These are phyloP conservation scores for Drosophila robusta DNA, from an alignment of 2,888 invertebrate genomes.

Conservation along the genomic window DNA sequence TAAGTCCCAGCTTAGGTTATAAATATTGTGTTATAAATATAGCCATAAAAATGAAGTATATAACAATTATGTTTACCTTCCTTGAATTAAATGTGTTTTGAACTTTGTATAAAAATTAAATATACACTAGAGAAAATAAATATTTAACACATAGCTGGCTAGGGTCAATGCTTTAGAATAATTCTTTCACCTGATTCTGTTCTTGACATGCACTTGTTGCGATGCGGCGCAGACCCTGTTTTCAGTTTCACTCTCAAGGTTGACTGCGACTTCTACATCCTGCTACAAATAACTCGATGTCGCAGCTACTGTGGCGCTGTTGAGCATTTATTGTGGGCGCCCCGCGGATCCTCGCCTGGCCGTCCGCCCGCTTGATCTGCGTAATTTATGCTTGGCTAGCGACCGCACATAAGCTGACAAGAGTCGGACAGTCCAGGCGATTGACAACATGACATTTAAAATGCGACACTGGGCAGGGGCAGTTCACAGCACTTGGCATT, in stretches of 20 bases:
- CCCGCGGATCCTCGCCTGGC: slow-evolving; percentile 6
- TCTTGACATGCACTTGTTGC: slow-evolving; percentile 4
- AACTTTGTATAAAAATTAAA: too few relatives aligned
- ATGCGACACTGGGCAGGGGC: slow-evolving; percentile 59
- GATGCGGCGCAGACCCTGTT: slow-evolving; percentile 11
- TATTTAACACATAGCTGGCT: neutral
- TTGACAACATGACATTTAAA: slow-evolving; percentile 77
- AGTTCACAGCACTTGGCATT: slow-evolving; percentile 54
- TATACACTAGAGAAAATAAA: too few relatives aligned
- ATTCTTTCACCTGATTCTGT: neutral
- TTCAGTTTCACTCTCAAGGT: slow-evolving; percentile 59
- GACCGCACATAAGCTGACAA: slow-evolving; percentile 64
- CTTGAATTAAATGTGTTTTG: too few relatives aligned
- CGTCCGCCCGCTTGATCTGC: neutral
- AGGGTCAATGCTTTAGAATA: neutral
- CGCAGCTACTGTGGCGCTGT: slow-evolving; percentile 32
- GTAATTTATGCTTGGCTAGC: slow-evolving; percentile 67
- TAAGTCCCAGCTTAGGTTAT: too few relatives aligned
- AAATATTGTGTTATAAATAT: too few relatives aligned
- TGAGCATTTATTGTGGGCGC: slow-evolving; percentile 43
- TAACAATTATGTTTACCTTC: too few relatives aligned
- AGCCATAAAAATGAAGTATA: too few relatives aligned
- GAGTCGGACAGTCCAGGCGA: slow-evolving; percentile 47
- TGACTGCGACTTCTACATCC: slow-evolving; percentile 54
- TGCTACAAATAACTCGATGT: slow-evolving; percentile 64